Base-by-base conservation (phyloP, 2,888 invertebrate species). In the Chaitophorus viminalis region DNA sequence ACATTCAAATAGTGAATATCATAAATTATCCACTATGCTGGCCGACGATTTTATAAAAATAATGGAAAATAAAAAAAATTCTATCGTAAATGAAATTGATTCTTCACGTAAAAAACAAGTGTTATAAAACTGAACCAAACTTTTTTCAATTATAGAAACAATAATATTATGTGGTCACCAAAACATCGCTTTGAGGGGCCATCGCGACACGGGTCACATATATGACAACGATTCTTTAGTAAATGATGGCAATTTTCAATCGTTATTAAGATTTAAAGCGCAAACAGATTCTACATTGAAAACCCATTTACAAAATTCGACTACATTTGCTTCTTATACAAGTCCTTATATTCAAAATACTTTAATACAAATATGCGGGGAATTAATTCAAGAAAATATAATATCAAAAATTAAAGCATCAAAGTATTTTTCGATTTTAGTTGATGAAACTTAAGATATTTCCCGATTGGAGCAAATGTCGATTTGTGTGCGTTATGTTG, bases 1-100 rank as follows among this genome's bases (percentile, higher is more conserved):
- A 21, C 17, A 60, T 21, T 21, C 21, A 75, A 75, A 75, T n/a
- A n/a, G 39, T 17, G 75, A 75, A 75, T 75, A 46, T 46, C 46
- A 75, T 75, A 25, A 75, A 75, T 46, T 75, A 46, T 46, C 75
- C 39, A 75, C 46, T 39, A 11, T 75, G 1, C n/a, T 17, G n/a
- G 25, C 39, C 14, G 1, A 75, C n/a, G 75, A n/a, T 76, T 76
- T 76, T 76, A 29, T n/a, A 76, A 76, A 76, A 76, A 76, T 76
- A 76, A 76, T 76, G 29, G 76, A n/a, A 29, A 76, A 76, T n/a
- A 76, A 76, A 76, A 65, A 65, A 65, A n/a, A 21, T 5, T 25
- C 25, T 6, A 65, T 65, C 3, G 8, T 25, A 65, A 65, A 65
- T 60, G 14, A 60, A 60, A 60, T 60, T 60, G 60, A 60, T 60